Percentiles rank a stretch among this genome's conserved stretches.
phyloP scores from a whole-genome alignment of 2,797 vertebrate species.

The Diplodus puntazzo region DNA sequence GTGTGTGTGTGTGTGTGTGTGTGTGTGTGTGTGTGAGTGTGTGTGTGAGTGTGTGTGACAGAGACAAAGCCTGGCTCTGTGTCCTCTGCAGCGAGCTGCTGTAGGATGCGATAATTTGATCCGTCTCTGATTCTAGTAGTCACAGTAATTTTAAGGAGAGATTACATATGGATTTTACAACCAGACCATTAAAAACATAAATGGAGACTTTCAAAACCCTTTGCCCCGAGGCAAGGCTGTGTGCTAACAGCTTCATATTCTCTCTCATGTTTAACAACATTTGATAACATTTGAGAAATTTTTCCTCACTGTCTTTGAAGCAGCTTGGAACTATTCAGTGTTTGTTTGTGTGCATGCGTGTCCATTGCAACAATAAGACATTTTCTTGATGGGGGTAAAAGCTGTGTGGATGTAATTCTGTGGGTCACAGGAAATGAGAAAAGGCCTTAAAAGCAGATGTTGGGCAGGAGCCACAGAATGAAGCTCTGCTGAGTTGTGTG shows the following conservation, averaged over 20 bases:
- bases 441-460: not conserved
- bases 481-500: not conserved
- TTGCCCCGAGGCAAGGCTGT: not conserved
- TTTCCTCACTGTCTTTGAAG: constrained; percentile 6
- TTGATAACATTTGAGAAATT: not conserved
- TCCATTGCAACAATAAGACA: not conserved
- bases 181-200: constrained; percentile 3
- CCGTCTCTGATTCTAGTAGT: constrained; percentile 14
- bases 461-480: not conserved
- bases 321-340: not conserved
- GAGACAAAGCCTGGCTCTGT: constrained; percentile 29
- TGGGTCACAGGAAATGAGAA: not conserved
- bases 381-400: not conserved
- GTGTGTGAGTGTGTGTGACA: not conserved
- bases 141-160: constrained; percentile 14
- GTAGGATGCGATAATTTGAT: constrained; percentile 35
- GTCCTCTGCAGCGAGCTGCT: constrained; percentile 14
- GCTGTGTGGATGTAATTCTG: not conserved
- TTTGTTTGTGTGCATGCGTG: not conserved
- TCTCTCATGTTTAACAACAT: not conserved
- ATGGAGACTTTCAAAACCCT: not conserved
- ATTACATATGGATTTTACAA: constrained; percentile 13
- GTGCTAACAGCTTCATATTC: not conserved
- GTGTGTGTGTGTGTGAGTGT: not conserved
- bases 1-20: not conserved